Base-by-base conservation (phyloP, 2,888 invertebrate genomes). In the Cataglyphis albicans region DNA sequence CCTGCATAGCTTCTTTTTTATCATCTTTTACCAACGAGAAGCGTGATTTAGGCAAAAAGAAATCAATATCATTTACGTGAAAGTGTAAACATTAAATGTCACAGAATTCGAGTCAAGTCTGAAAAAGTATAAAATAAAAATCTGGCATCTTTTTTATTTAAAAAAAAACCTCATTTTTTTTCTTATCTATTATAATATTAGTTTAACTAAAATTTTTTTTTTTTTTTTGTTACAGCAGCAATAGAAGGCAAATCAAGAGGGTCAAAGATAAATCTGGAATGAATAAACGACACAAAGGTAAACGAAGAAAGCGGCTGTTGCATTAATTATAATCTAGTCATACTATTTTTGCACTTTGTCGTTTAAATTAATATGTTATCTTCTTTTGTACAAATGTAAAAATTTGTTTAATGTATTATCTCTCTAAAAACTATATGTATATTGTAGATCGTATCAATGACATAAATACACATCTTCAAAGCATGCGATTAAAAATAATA, bases 301-400 rank as follows among this genome's bases (percentile, higher is more conserved):
- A 86, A 38, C 41, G 78, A 86, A 80, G 78, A 90, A 86, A 86
- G 89, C 90, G 91, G 92, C 91, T 92, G 90, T 92, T 91, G 88
- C 88, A 90, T 86, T 81, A 88, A 91, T 92, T 93, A 92, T 93
- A 93, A 93, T 93, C 93, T 94, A 94, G 94, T 94, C 93, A 93
- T 92, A 91, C 88, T 78, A 88, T 76, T 91, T 81, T 86, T 38
- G 32, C 44, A 65, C 12, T 55, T 59, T 78, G 41, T 67, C 64
- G 12, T 29, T 38, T 65, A 38, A 76, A 41, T 55, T 65, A 75
- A 75, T 35, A 55, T 12, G 15, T 48, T 38, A n/a, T 55, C 3
- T 25, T 55, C 18, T 55, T 38, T 9, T 65, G 35, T 55, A 55
- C 21, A 55, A 55, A 76, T 38, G n/a, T 38, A 6, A 65, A 38